Conservation (phyloP, 2,888 invertebrate species). For the Ochropleura plecta region DNA sequence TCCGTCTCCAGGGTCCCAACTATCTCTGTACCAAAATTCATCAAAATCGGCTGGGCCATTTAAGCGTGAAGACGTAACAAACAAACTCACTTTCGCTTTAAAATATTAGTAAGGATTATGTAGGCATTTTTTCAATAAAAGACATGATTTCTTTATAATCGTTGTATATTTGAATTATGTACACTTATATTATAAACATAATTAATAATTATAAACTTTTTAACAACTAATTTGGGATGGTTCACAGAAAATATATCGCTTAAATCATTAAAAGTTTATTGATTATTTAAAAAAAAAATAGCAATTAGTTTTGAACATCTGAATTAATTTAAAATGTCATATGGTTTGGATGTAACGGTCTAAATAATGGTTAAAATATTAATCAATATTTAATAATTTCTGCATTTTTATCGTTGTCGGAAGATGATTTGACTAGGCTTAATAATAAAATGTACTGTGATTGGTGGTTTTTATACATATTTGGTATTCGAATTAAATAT, state of each 20-base stretch:
- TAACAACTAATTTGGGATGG: conserved; percentile 67
- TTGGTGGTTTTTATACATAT: conserved; percentile 87
- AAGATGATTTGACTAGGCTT: conserved; percentile 80
- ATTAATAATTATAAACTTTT: conserved; percentile 56
- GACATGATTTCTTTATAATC: conserved; percentile 58
- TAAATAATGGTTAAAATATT: not conserved
- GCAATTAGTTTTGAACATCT: not conserved
- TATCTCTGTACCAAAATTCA: no score
- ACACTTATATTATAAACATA: conserved; percentile 58
- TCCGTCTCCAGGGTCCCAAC: no score
- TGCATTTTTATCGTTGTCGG: conserved; percentile 8
- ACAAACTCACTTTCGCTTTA: no score
- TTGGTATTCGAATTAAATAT: conserved; percentile 82
- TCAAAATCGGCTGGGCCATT: no score
- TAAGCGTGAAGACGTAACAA: no score
- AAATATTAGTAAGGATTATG: no score
- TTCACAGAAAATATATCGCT: conserved; percentile 36
- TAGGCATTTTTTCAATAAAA: conserved; percentile 49
- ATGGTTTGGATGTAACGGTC: not conserved
- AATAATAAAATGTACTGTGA: conserved; percentile 76
- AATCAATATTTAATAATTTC: not conserved
- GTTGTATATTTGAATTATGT: conserved; percentile 80
- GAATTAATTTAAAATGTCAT: not conserved
- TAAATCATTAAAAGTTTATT: not conserved
- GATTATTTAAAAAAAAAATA: not conserved